Base-by-base conservation (phyloP, 2,797 vertebrate genomes). In the Microctenopoma lineatum region DNA sequence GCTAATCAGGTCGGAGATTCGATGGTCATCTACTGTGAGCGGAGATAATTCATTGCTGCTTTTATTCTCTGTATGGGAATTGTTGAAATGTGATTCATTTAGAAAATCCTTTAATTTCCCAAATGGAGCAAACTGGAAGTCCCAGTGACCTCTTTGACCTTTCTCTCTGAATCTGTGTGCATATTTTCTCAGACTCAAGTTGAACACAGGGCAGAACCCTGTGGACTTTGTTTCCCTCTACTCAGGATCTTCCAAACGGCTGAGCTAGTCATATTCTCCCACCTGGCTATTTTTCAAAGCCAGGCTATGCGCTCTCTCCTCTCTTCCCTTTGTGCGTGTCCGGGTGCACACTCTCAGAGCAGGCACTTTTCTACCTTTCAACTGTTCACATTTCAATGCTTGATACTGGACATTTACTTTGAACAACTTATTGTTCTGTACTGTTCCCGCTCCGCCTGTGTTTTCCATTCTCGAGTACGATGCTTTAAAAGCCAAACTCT, bases 261-360 rank as follows among this genome's bases (percentile, higher is more conserved):
- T 91, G 90, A 93, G 89, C 79, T 89, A 84, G 87, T 92, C 87
- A 87, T 78, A 90, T 90, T 89, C 78, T 59, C 63, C 79, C 77
- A 91, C 89, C 85, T 90, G 88, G 89, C 87, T 84, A 91, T 93
- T 92, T 90, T 91, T 92, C 89, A 93, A 90, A 86, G 71, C 72
- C 47, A 82, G 84, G 74, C 73, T 32, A 85, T 61, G 21, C 21
- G 21, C 25, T 68, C 70, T 84, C 89, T 45, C 59, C 47, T 81
- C 81, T 88, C 86, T 85, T 53, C 7, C n/a, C 7, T 21, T 29
- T 38, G 45, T 41, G 51, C 45, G 16, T 36, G 15, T 36, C 10
- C 32, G 15, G 8, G 21, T 52, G 48, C 52, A 73, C 26, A 59
- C 68, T 38, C 12, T 21, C 56, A 42, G 29, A 1, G 7, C 29